Evolutionary conservation across 2,113 vertebrate genomes (phyloP), one percentile per base, ranked within the genome.

Genomic region (Salminus brasiliensis): DNA sequence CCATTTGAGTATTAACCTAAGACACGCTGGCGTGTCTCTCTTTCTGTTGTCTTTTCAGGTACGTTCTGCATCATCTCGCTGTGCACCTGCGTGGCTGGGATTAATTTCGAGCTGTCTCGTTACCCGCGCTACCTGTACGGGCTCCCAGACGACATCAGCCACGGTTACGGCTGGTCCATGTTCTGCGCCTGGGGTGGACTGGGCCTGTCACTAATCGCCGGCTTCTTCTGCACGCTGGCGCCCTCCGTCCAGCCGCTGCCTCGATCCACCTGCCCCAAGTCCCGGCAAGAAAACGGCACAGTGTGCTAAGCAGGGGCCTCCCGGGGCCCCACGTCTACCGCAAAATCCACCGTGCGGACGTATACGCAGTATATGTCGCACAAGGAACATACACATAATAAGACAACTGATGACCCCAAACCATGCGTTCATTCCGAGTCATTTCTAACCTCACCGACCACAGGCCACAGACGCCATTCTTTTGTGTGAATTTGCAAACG

Each of bases 31-130:
- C 52, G 21, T 18, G 18, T 30, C n/a, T 49, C 73, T 71, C 5
- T 82, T 23, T 82, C 10, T 11, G 67, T 74, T 4, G 78, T 73
- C 0, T 60, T 79, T 89, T 67, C 90, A 98, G 97, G 97, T 84
- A 98, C 97, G 76, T 98, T 98, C 94, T 98, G 97, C 92, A 98
- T 98, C 92, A 98, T 98, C 86, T 98, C 97, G 90, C 94, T 98
- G 90, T 98, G 97, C 87, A 98, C 97, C 77, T 98, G 97, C 0
- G 97, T 98, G 81, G 97, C 97, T 8, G 97, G 96, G 87, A 98
- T 98, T 91, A 98, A 98, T 94, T 98, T 98, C 0, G 96, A 98
- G 94, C 94, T 98, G 4, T 98, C 97, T 47, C 97, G 97, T 73
- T 98, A 96, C 78, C 97, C 97, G 0, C 96, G 95, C 69, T 95